Conservation (phyloP, 2,888 invertebrate genomes). For the Agrochola lota region DNA sequence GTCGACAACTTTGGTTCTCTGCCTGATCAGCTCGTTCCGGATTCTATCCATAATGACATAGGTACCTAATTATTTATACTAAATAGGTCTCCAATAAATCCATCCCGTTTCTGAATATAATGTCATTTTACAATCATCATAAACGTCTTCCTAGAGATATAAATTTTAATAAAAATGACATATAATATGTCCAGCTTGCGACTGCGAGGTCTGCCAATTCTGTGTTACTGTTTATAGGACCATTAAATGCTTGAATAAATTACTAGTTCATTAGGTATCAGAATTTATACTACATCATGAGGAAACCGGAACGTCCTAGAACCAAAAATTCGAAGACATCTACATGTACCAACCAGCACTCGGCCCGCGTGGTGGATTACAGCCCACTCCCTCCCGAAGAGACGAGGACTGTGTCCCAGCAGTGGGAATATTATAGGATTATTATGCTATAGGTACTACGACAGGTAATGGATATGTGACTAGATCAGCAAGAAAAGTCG, state of each 20-base stretch:
- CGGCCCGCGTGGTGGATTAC: too few species aligned
- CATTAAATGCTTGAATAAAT: conserved; percentile 25
- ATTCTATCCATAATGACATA: too few species aligned
- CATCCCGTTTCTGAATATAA: not conserved
- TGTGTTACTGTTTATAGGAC: conserved; percentile 4
- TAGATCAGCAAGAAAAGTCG: not conserved
- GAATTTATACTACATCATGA: not conserved
- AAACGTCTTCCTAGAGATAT: conserved; percentile 14
- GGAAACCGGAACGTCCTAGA: too few species aligned
- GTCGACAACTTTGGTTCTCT: too few species aligned
- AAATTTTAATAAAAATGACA: conserved; percentile 30
- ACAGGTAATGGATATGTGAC: not conserved
- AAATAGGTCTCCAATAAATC: not conserved
- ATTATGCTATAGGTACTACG: not conserved
- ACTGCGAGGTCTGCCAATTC: conserved; percentile 4
- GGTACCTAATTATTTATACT: not conserved
- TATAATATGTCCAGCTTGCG: conserved; percentile 9
- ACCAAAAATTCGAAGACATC: too few species aligned
- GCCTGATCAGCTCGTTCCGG: too few species aligned
- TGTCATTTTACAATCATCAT: conserved; percentile 1
- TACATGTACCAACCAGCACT: too few species aligned
- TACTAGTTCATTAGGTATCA: not conserved
- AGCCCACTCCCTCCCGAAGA: too few species aligned
- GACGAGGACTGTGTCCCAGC: too few species aligned
- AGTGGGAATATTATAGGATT: too few species aligned